Evolutionary conservation across 2,888 invertebrate species (phyloP), one percentile per base, ranked within the genome.

Genomic region (Zygogramma bicolorata): DNA sequence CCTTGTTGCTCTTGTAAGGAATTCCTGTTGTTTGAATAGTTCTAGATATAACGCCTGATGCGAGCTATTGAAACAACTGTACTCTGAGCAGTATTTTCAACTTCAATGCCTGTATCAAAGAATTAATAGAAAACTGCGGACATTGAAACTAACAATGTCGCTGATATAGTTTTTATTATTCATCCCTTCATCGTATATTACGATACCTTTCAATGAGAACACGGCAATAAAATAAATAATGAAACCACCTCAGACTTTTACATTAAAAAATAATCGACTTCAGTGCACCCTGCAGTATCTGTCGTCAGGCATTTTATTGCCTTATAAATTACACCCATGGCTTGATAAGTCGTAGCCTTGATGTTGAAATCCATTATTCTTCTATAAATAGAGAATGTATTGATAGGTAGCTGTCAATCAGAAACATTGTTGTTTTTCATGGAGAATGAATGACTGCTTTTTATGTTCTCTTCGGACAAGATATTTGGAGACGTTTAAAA

Each of bases 341-440:
- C 25, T 67, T 53, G 57, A 62, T 53, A 40, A 27, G 58, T n/a
- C 46, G 10, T 34, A 53, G 27, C 69, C 73, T 69, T 73, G 73
- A 72, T 65, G 65, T 25, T 53, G 25, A 22, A 4, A 53, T 13
- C 5, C 25, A 42, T 25, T 53, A n/a, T 53, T 53, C 53, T 53
- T 22, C 25, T 53, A 53, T 5, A 25, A 53, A 53, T 25, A 53
- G 2, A 53, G 10, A 8, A 53, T 25, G 13, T 25, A 34, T 58
- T 68, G 68, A 71, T 61, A 57, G 66, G 40, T 42, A 53, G 31
- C 38, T 46, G 38, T 68, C 68, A 58, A 68, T 71, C 59, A 68
- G 4, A 3, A 53, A 53, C 13, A 25, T 27, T 53, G 6, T n/a
- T 53, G 13, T 53, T 53, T 22, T 53, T 53, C 5, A 7, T 46